Percentiles rank a stretch among this genome's conserved stretches.
Conservation (phyloP, 2,797 vertebrate genomes). For the Acrossocheilus wenchowensis region DNA sequence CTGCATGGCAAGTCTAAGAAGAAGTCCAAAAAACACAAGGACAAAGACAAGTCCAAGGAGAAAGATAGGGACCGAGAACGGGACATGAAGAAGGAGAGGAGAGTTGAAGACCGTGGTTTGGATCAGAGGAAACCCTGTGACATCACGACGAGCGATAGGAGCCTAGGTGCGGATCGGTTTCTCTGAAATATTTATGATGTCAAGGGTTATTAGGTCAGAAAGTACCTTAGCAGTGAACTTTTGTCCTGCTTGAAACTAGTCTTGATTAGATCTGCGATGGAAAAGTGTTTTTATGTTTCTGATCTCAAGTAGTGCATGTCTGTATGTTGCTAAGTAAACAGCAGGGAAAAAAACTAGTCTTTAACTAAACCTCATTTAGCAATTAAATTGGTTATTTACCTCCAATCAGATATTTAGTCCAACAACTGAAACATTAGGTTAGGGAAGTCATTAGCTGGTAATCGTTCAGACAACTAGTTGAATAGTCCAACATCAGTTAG, state of each 20-base stretch:
- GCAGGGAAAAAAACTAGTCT: not conserved
- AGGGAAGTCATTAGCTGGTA: not conserved
- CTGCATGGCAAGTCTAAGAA: constrained; percentile 86
- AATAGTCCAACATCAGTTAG: not conserved
- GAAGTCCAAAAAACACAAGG: constrained; percentile 96
- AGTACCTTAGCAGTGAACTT: not conserved
- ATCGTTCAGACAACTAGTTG: not conserved
- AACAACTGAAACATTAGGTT: not conserved
- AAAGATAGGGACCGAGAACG: constrained; percentile 68
- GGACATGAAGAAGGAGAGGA: constrained; percentile 70
- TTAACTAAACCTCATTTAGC: too few relatives aligned
- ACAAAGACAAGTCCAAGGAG: constrained; percentile 86
- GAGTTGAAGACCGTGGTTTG: constrained; percentile 66
- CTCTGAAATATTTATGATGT: constrained; percentile 21
- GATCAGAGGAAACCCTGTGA: constrained; percentile 74
- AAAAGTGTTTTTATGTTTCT: not conserved
- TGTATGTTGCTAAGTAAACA: not conserved
- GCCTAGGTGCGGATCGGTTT: constrained; percentile 80
- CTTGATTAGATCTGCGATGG: not conserved
- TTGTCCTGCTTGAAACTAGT: not conserved
- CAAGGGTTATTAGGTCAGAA: not conserved
- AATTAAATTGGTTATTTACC: too few relatives aligned
- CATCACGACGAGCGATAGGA: constrained; percentile 74
- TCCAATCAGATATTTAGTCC: not conserved
- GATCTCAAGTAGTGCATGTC: not conserved